Evolutionary conservation across 2,888 invertebrate genomes (phyloP).

Genomic region (Disparrhopalites patrizii): DNA sequence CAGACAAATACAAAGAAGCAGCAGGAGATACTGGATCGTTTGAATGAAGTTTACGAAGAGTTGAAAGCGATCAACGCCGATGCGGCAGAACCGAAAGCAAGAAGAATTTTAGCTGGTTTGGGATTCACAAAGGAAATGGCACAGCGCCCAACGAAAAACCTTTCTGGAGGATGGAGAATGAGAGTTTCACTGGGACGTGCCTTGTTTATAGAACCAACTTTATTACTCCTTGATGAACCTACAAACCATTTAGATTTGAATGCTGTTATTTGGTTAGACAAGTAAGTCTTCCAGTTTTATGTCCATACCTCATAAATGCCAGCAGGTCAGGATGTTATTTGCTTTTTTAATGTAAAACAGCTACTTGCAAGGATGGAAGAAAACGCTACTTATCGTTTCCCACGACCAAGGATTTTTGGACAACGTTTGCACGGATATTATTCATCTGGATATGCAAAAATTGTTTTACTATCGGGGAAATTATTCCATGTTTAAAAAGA

Average conservation of each 20-base stretch:
- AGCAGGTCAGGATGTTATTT: no score
- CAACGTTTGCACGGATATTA: constrained; percentile 98
- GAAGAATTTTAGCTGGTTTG: constrained; percentile 93
- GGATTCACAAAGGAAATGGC: constrained; percentile 80
- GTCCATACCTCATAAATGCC: not conserved
- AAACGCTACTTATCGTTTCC: constrained; percentile 94
- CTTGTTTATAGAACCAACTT: constrained; percentile 91
- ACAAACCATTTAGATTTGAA: constrained; percentile 99
- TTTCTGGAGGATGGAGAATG: constrained; percentile 95
- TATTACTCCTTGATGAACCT: constrained; percentile 96
- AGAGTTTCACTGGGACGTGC: constrained; percentile 95
- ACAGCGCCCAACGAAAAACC: constrained; percentile 69
- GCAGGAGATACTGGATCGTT: constrained; percentile 37
- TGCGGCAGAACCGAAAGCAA: constrained; percentile 93
- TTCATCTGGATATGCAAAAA: constrained; percentile 92
- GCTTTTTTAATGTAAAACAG: no score
- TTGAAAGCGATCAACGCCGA: constrained; percentile 95
- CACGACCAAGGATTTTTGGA: constrained; percentile 99
- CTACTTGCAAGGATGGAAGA: constrained; percentile 97
- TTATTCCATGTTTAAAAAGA: constrained; percentile 97
- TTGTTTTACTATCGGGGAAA: constrained; percentile 96
- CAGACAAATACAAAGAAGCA: constrained; percentile 36
- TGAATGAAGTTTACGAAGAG: constrained; percentile 77
- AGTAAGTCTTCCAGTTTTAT: constrained; percentile 59
- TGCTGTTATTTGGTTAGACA: constrained; percentile 99